Conservation (phyloP, 2,888 invertebrate genomes). For the Sericinus montela region DNA sequence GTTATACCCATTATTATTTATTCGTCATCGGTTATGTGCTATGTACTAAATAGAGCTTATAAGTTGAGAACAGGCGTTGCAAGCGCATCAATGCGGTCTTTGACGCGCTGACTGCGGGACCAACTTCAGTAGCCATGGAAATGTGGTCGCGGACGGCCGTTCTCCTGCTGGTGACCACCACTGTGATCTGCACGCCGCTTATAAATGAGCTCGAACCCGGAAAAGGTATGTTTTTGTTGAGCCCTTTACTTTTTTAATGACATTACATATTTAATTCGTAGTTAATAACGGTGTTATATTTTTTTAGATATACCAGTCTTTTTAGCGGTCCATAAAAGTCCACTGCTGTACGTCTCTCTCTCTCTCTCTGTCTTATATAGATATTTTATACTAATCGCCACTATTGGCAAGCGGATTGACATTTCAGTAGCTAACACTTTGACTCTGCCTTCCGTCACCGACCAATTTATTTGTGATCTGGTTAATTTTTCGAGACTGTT, state of each 20-base stretch:
- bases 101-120: conserved; percentile 31
- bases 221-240: conserved; percentile 44
- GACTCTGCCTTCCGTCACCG: too few relatives aligned
- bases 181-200: conserved; percentile 49
- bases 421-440: too few relatives aligned
- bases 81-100: conserved; percentile 47
- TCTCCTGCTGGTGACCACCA: conserved; percentile 41
- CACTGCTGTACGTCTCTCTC: too few relatives aligned
- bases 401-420: too few relatives aligned
- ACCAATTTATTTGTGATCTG: too few relatives aligned
- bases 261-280: too few relatives aligned
- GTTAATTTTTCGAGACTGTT: too few relatives aligned
- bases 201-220: conserved; percentile 58
- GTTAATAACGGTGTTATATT: too few relatives aligned
- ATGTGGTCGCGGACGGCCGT: conserved; percentile 51
- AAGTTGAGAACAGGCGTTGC: conserved; percentile 46
- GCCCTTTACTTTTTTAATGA: conserved; percentile 3
- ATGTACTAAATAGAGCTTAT: conserved; percentile 40
- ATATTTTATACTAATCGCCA: too few relatives aligned
- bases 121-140: conserved; percentile 61
- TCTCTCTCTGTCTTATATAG: too few relatives aligned
- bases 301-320: too few relatives aligned
- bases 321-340: too few relatives aligned
- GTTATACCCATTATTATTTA: background rate
- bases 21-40: conserved; percentile 22